Evolutionary conservation across 2,797 vertebrate genomes (phyloP).

Genomic region (Myiothlypis chrysogaster): DNA sequence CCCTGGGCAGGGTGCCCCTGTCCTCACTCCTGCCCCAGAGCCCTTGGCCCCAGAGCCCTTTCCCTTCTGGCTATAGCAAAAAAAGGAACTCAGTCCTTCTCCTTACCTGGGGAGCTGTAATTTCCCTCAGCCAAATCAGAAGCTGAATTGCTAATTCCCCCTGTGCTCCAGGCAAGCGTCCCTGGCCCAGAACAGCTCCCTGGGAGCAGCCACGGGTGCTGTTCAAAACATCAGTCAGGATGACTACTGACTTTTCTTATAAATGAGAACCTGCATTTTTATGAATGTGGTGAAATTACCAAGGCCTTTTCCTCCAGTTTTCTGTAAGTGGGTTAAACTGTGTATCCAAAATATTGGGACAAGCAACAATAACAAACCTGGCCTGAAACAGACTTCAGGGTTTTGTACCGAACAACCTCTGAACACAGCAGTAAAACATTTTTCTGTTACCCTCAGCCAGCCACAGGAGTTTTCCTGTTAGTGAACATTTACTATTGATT

Average conservation of each 20-base stretch:
- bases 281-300: background rate
- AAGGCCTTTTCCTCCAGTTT: background rate
- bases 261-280: background rate
- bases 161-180: rapidly evolving
- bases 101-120: background rate
- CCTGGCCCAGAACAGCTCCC: background rate
- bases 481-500: background rate
- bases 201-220: background rate
- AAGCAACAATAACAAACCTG: background rate
- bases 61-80: background rate
- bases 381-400: background rate
- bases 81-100: background rate
- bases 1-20: rapidly evolving
- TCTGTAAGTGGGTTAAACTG: background rate
- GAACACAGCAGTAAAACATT: background rate
- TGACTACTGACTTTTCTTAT: background rate
- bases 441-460: background rate
- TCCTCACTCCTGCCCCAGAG: background rate
- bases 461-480: background rate
- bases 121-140: background rate
- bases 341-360: background rate
- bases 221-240: background rate
- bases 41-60: background rate
- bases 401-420: background rate
- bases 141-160: background rate